A percentile compares a stretch with the other conserved stretches of the same genome.
Evolutionary conservation across 2,113 vertebrate genomes (phyloP).

Genomic region (Tor tambroides): DNA sequence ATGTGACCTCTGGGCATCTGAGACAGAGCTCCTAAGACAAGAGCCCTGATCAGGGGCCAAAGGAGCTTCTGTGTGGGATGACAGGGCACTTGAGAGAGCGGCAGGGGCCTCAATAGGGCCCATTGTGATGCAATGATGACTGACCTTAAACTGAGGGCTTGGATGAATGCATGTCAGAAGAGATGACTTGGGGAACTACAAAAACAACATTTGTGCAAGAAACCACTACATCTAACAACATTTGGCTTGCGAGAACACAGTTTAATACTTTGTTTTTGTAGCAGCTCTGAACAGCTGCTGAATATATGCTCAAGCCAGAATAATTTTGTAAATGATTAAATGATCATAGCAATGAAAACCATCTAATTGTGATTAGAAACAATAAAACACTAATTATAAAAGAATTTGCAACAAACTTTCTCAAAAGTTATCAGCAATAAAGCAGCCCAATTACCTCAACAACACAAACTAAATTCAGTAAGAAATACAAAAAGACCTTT

Average conservation of each 20-base stretch:
- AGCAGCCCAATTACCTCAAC: background rate
- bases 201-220: slow-evolving; percentile 29
- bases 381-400: background rate
- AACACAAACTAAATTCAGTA: background rate
- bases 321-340: background rate
- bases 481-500: background rate
- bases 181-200: slow-evolving; percentile 31
- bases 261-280: background rate
- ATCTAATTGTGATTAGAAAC: background rate
- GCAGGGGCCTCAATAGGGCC: slow-evolving; percentile 2
- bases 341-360: background rate
- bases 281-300: background rate
- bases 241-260: background rate
- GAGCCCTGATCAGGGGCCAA: slow-evolving; percentile 9
- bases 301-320: background rate
- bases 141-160: background rate
- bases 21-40: slow-evolving; percentile 26
- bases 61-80: slow-evolving; percentile 32
- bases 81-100: slow-evolving; percentile 18
- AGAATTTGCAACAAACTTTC: background rate
- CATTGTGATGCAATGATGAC: slow-evolving; percentile 33
- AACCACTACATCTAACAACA: background rate
- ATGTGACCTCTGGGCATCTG: background rate
- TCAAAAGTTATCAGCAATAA: background rate
- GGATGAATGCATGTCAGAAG: slow-evolving; percentile 25